Conservation (phyloP, 2,113 vertebrate species). For the Urocynchramus pylzowi region DNA sequence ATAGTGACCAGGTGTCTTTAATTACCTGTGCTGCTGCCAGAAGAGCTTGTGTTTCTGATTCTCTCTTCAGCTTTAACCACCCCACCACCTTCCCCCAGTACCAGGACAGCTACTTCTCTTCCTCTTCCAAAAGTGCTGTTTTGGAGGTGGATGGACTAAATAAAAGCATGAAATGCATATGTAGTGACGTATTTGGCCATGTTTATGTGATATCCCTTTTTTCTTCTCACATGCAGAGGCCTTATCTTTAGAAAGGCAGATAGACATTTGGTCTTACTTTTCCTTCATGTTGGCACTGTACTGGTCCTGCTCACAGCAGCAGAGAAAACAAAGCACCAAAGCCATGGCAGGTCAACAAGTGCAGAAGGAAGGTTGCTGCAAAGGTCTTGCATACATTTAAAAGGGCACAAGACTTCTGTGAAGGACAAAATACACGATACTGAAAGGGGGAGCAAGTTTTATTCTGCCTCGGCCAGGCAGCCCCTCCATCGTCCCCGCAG, state of each 20-base stretch:
- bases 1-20: neutral
- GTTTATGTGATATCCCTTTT: neutral
- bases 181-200: neutral
- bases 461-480: neutral
- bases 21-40: neutral
- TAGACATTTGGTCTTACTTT: neutral
- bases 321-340: neutral
- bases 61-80: neutral
- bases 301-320: neutral
- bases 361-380: neutral
- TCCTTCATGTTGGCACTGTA: neutral
- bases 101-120: neutral
- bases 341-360: neutral
- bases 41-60: neutral
- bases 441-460: neutral
- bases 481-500: rapidly evolving
- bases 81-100: neutral
- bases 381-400: neutral
- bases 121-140: neutral
- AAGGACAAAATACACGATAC: neutral
- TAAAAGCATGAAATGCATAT: neutral
- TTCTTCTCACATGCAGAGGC: neutral
- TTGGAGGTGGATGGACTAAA: neutral
- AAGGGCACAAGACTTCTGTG: neutral
- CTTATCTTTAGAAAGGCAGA: neutral